These are phyloP conservation scores for Neogobius melanostomus DNA, from an alignment of 2,113 vertebrate species.

Conservation along the genomic window DNA sequence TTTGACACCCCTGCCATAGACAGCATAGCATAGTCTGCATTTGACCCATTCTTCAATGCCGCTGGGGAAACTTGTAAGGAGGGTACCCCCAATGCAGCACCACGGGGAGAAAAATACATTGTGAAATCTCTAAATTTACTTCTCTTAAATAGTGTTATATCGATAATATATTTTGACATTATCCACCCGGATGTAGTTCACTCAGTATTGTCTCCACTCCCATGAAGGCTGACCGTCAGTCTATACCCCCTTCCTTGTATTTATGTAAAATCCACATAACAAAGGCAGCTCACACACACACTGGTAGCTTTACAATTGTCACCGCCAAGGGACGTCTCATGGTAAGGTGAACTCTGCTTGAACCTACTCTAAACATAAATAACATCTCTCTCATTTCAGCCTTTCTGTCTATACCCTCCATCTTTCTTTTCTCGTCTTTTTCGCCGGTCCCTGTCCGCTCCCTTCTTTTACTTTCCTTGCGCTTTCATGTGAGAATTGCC, in stretches of 20 bases:
- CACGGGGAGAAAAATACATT: too few species aligned
- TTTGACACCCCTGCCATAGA: too few species aligned
- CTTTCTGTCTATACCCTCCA: slow-evolving; percentile 52
- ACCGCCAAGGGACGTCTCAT: slow-evolving; percentile 76
- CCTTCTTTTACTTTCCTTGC: slow-evolving; percentile 22
- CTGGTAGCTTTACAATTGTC: slow-evolving; percentile 55
- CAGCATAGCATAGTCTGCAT: too few species aligned
- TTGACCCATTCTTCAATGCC: too few species aligned
- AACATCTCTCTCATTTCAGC: slow-evolving; percentile 75
- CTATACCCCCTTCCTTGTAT: slow-evolving; percentile 31
- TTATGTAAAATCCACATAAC: slow-evolving; percentile 41
- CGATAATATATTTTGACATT: too few species aligned
- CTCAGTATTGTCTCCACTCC: slow-evolving; percentile 46
- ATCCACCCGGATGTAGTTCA: slow-evolving; percentile 14
- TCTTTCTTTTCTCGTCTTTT: slow-evolving; percentile 39
- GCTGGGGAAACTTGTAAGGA: too few species aligned
- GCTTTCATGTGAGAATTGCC: slow-evolving; percentile 40
- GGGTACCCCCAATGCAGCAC: too few species aligned
- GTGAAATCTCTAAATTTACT: too few species aligned
- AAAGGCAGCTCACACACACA: slow-evolving; percentile 28
- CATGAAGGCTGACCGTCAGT: slow-evolving; percentile 51
- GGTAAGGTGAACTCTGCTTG: slow-evolving; percentile 82
- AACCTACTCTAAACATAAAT: slow-evolving; percentile 80
- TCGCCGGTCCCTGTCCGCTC: slow-evolving; percentile 27
- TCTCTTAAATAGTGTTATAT: too few species aligned